Base-by-base conservation (phyloP, 2,888 invertebrate species). In the Apamea crenata region DNA sequence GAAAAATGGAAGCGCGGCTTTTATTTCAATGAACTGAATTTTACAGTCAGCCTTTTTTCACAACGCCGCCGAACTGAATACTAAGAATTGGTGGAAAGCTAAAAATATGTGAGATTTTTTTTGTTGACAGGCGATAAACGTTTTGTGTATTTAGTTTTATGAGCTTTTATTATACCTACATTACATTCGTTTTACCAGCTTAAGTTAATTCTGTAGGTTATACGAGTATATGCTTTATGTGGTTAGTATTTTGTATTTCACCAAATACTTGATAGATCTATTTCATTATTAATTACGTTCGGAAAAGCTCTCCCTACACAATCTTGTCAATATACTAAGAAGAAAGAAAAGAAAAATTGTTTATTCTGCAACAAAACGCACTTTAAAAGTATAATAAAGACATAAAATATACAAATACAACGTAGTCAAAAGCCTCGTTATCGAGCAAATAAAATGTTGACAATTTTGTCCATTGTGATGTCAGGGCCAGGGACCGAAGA, bases 21-120 rank as follows among this genome's bases (percentile, higher is more conserved):
- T 81, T 72, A 80, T 84, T 86, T 76, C 63, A 74, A 77, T 85
- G n/a, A 68, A 85, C 85, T 79, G 36, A 56, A 83, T 83, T 85
- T 87, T 70, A 76, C 71, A 74, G 67, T 77, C 69, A 47, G 5
- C 40, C 1, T 78, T 85, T 81, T 69, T 80, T 59, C n/a, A 40
- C 47, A 61, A 80, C 40, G 32, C 53, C 69, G 68, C 53, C 69
- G 68, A 36, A 29, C 29, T 66, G 65, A 72, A 73, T 78, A 73
- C 82, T 63, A 70, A 78, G 72, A 85, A 81, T 74, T 68, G 29
- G 47, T 66, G 25, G 14, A 65, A 71, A 65, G 29, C 29, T 63
- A 71, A 72, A 84, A 68, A 81, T 68, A 66, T 56, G 21, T 29
- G 7, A 40, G 67, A 10, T 32, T 47, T 25, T 66, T 59, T 83